phyloP scores from a whole-genome alignment of 2,888 invertebrate species.

The Lamproptera curius region DNA sequence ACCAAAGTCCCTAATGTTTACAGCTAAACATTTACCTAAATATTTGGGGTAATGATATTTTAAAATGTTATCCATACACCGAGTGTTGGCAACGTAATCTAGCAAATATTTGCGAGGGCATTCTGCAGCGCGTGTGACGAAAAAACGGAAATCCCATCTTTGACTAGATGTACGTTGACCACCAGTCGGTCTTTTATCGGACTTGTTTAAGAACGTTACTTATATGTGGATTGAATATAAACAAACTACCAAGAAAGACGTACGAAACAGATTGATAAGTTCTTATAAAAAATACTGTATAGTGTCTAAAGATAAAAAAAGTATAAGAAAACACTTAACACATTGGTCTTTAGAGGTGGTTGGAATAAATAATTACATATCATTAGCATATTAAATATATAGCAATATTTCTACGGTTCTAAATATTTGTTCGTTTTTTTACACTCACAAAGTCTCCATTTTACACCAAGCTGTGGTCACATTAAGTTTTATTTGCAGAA shows the following conservation, averaged over 20 bases:
- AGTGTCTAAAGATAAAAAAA: background rate
- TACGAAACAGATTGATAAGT: background rate
- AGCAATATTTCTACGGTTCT: no score
- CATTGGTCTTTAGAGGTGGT: no score
- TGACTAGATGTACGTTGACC: background rate
- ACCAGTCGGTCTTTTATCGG: background rate
- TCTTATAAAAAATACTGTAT: background rate
- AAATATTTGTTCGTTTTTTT: no score
- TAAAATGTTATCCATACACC: background rate
- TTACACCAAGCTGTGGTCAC: no score
- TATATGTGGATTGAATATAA: background rate
- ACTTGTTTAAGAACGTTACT: no score
- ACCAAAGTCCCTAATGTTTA: no score
- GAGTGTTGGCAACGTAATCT: background rate
- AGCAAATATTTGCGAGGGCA: background rate
- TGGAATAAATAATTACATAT: no score
- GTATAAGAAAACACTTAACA: background rate
- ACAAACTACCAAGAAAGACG: background rate
- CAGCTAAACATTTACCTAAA: no score
- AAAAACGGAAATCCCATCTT: constrained; percentile 10
- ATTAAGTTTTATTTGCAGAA: background rate
- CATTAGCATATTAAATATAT: no score
- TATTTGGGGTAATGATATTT: no score
- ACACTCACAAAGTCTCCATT: no score
- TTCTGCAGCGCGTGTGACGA: background rate